Evolutionary conservation across 2,888 invertebrate species (phyloP).

Genomic region (Griposia aprilina): DNA sequence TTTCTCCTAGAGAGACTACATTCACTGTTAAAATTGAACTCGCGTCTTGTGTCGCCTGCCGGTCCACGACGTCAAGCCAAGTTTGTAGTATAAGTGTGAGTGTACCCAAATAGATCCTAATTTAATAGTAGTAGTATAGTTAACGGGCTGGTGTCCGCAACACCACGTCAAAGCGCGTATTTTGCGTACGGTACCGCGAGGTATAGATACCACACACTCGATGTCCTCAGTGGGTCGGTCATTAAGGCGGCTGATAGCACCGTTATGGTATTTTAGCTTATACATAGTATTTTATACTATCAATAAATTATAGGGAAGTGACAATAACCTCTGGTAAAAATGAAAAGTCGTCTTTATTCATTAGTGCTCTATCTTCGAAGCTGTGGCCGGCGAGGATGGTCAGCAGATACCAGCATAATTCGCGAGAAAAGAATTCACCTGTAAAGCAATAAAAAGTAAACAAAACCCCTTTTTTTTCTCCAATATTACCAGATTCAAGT

Average conservation of each 20-base stretch:
- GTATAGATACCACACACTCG: neutral
- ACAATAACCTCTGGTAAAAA: conserved; percentile 82
- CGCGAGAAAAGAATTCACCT: conserved; percentile 83
- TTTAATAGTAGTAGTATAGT: neutral
- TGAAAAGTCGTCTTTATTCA: conserved; percentile 79
- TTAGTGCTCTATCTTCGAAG: conserved; percentile 82
- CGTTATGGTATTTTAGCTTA: neutral
- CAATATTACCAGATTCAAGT: neutral
- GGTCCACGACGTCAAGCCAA: neutral
- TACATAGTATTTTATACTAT: neutral
- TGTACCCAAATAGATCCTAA: neutral
- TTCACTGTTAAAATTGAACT: neutral
- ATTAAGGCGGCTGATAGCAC: neutral
- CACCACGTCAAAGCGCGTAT: neutral
- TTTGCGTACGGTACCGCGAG: neutral
- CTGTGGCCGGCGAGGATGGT: conserved; percentile 82
- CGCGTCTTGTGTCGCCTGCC: neutral
- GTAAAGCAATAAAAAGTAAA: conserved; percentile 12
- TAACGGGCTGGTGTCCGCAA: neutral
- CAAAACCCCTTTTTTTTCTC: neutral
- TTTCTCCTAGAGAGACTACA: neutral
- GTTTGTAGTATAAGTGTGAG: neutral
- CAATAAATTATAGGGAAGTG: conserved; percentile 1
- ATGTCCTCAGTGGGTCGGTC: neutral
- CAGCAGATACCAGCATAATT: conserved; percentile 83